Evolutionary conservation across 2,888 invertebrate species (phyloP), one percentile per base, ranked within the genome.

Genomic region (Epistrophe eligans): DNA sequence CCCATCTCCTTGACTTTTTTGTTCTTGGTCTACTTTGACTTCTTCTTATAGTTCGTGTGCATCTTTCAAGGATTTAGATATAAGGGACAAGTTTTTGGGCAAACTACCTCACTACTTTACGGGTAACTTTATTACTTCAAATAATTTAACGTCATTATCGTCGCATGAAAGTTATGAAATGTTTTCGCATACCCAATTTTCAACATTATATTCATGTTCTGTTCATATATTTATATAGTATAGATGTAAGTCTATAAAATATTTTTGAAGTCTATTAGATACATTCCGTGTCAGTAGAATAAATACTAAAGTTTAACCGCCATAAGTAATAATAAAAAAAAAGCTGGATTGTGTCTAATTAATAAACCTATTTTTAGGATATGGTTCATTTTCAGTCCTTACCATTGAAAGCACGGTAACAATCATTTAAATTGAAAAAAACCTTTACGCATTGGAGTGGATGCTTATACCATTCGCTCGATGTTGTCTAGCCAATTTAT

Each of bases 91-190:
- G 58, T 84, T 84, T 50, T 81, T 57, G 48, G 35, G 38, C 81
- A 81, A 77, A 81, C 80, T 81, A 84, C 77, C 77, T 70, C 77
- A 70, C 76, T 84, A 77, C 84, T 77, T 77, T 72, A 55, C 32
- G 5, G 72, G 77, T 60, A 84, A 84, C 77, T 84, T 81, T 84
- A 84, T 84, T 81, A 81, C 84, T 81, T 80, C 77, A 67, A 81
- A 81, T 70, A 81, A 84, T 67, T 81, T 81, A 81, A 84, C 73
- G 81, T 77, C 81, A 80, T 81, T 84, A 84, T 84, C 81, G 84
- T 84, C 77, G 72, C 57, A 84, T 76, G 60, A 77, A 77, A 81
- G 77, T 84, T 84, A 84, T 81, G 81, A 52, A 84, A 84, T 84
- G 77, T 62, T 74, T 64, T 57, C 45, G 48, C 45, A 55, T 17